A percentile compares a stretch with the other conserved stretches of the same genome.
Evolutionary conservation across 2,888 invertebrate genomes (phyloP).

Genomic region (Trachelus tabidus): DNA sequence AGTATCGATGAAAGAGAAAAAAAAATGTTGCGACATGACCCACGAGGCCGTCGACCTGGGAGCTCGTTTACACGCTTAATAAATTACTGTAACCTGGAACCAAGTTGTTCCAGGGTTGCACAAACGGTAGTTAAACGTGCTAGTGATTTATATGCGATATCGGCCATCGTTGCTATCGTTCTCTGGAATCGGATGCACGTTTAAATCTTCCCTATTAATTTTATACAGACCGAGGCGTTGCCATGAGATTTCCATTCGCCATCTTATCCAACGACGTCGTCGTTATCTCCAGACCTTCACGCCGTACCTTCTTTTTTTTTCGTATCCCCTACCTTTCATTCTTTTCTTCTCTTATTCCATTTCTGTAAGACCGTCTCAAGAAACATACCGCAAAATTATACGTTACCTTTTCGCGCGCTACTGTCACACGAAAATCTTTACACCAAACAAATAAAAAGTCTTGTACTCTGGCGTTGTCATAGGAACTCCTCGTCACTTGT

Average conservation of each 20-base stretch:
- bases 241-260: neutral
- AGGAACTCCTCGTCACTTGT: neutral
- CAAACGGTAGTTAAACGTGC: slow-evolving; percentile 48
- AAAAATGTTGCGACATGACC: neutral
- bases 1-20: neutral
- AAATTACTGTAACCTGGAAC: slow-evolving; percentile 12
- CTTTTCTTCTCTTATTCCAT: neutral
- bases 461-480: neutral
- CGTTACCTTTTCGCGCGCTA: neutral
- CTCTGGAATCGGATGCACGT: slow-evolving; percentile 51
- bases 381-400: neutral
- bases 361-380: neutral
- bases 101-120: slow-evolving; percentile 29
- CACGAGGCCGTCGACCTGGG: slow-evolving; percentile 3
- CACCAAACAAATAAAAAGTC: neutral
- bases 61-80: slow-evolving; percentile 7
- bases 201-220: slow-evolving; percentile 51
- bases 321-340: neutral
- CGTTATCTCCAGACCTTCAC: neutral
- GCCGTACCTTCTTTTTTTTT: neutral
- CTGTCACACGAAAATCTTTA: neutral
- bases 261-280: neutral
- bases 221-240: slow-evolving; percentile 48
- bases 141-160: slow-evolving; percentile 59
- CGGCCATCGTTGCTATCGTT: slow-evolving; percentile 51